Percentiles rank a stretch among this genome's conserved stretches.
These are phyloP conservation scores for Choristoneura rosaceana DNA, from an alignment of 2,888 invertebrate genomes.

Conservation along the genomic window DNA sequence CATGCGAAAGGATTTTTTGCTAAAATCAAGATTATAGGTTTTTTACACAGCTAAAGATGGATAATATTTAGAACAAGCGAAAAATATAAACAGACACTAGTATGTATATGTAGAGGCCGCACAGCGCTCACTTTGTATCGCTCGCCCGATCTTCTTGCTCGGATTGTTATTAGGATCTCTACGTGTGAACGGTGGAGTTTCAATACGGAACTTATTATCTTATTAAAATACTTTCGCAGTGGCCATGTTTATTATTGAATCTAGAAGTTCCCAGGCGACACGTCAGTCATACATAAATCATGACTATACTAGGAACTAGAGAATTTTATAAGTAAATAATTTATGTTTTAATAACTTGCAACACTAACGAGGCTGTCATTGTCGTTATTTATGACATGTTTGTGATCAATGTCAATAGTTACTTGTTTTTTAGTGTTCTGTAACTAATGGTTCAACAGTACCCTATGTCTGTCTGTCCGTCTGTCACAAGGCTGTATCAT, in stretches of 20 bases:
- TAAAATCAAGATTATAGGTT: no score
- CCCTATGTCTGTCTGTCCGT: no score
- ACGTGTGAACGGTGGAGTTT: conserved; percentile 70
- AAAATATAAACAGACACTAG: neutral
- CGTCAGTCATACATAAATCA: conserved; percentile 25
- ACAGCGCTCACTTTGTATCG: conserved; percentile 55
- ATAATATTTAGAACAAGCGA: neutral
- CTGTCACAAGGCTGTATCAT: no score
- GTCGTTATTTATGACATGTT: neutral
- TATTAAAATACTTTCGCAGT: conserved; percentile 66
- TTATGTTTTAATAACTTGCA: conserved; percentile 19
- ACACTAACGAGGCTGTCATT: conserved; percentile 17
- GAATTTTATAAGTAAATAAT: conserved; percentile 23
- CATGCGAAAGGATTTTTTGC: no score
- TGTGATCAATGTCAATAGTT: neutral
- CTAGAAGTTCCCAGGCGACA: conserved; percentile 34
- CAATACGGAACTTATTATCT: conserved; percentile 71
- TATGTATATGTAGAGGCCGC: neutral
- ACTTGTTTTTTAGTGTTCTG: neutral
- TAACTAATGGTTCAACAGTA: no score
- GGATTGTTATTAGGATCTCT: conserved; percentile 73
- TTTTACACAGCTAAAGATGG: no score
- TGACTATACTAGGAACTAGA: conserved; percentile 34
- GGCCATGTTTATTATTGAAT: conserved; percentile 38
- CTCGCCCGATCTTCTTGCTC: conserved; percentile 74